Base-by-base conservation (phyloP, 1,140 invertebrate genomes). In the Lepidurus apus region DNA sequence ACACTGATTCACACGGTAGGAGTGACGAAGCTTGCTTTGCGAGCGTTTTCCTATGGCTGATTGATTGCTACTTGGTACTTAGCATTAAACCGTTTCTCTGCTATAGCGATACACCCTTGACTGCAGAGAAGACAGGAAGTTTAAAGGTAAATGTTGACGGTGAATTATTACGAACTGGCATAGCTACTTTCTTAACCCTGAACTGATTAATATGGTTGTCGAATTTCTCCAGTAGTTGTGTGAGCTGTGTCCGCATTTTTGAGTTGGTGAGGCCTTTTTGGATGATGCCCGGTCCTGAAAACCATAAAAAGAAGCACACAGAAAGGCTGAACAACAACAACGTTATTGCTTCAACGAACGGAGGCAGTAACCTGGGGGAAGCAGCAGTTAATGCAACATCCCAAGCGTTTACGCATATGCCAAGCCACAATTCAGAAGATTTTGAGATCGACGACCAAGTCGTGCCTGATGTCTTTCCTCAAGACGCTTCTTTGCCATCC, bases 241-340 rank as follows among this genome's bases (percentile, higher is more conserved):
- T 65, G 53, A 65, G n/a, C n/a, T n/a, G n/a, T n/a, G n/a, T n/a
- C 53, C 53, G 53, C 53, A 65, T 65, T 65, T 21, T 65, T 1
- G 21, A 21, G 53, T n/a, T 65, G 17, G 53, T 21, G 6, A n/a
- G n/a, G 53, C 53, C 21, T 65, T 13, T 13, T 65, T 65, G 53
- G 53, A 65, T 21, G 53, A 65, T 65, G 53, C 53, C 53, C 21
- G 53, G 53, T 65, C 53, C 53, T 0, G 53, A 21, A 21, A 65
- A 65, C 53, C 53, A 65, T 5, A 65, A 65, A 65, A 65, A 65
- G 53, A 65, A 65, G n/a, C 53, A 65, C 21, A 65, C 17, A 65
- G 53, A 65, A 17, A 13, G 53, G 53, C 21, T 65, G 21, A 65
- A 65, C 21, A 65, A 65, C 53, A 65, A 65, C 13, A 65, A 65